Evolutionary conservation across 1,140 invertebrate species (phyloP).

Genomic region (Solen grandis): DNA sequence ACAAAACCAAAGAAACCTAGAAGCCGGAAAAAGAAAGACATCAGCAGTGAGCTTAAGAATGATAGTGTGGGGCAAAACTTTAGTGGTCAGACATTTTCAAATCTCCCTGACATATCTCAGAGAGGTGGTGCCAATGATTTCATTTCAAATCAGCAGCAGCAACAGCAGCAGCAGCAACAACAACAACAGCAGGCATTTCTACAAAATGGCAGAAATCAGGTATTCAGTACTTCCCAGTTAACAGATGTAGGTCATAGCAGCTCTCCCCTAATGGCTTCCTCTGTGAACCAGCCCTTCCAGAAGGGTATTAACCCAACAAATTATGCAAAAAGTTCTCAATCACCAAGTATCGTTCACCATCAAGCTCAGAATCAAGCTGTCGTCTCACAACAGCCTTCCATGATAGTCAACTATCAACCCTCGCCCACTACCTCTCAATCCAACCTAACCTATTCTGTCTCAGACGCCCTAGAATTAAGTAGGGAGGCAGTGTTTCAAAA

Average conservation of each 20-base stretch:
- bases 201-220: neutral
- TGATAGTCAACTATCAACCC: slow-evolving; percentile 26
- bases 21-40: slow-evolving; percentile 69
- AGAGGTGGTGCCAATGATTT: slow-evolving; percentile 40
- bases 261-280: slow-evolving; percentile 30
- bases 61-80: slow-evolving; percentile 16
- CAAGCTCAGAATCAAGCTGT: slow-evolving; percentile 7
- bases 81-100: slow-evolving; percentile 8
- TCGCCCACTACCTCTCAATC: slow-evolving; percentile 34
- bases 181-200: slow-evolving; percentile 31
- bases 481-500: slow-evolving; percentile 35
- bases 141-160: slow-evolving; percentile 22
- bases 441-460: slow-evolving; percentile 33
- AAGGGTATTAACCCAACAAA: neutral
- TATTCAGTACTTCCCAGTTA: slow-evolving; percentile 4
- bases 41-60: slow-evolving; percentile 10
- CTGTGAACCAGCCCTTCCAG: slow-evolving; percentile 27
- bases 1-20: slow-evolving; percentile 75
- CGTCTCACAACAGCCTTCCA: slow-evolving; percentile 38
- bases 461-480: slow-evolving; percentile 51
- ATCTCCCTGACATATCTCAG: slow-evolving; percentile 24
- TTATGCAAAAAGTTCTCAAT: slow-evolving; percentile 47
- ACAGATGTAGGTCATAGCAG: slow-evolving; percentile 27
- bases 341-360: slow-evolving; percentile 9
- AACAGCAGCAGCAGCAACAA: slow-evolving; percentile 22